Evolutionary conservation across 1,140 invertebrate species (phyloP), one percentile per base, ranked within the genome.

Genomic region (Drosophila athabasca): DNA sequence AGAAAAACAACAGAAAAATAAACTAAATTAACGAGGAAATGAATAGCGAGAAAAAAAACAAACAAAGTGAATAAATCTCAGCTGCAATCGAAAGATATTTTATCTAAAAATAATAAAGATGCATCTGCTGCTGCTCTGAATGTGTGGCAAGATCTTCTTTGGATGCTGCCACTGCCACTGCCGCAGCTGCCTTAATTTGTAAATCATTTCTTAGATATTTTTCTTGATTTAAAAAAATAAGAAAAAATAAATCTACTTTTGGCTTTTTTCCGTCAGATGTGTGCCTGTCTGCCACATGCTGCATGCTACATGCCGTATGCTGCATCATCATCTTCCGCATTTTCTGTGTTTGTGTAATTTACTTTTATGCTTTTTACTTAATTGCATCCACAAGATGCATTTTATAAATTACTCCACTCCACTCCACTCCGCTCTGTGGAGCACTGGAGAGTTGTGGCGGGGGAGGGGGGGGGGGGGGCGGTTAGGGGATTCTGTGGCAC

Each of bases 301-400:
- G 8, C 2, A 31, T 31, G 29, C 29, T 31, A 7, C 7, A 31
- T 31, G 24, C 24, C 4, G 24, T 5, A 26, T 26, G 24, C 24
- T 26, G 35, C 35, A 39, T 39, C 35, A 39, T 39, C 77, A 75
- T 87, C 82, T 87, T 87, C 83, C 79, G 82, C 82, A 87, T 87
- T 87, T 76, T 51, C 41, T 55, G 15, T 15, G 15, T 70, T 72
- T 84, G 87, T 87, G 82, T 87, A 87, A 88, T 88, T 87, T 87
- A 87, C 82, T 85, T 85, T 85, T 78, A 85, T 81, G 82, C 83
- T 82, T 85, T 85, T 85, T 85, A 87, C 82, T 85, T 85, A 85
- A 85, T 85, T 85, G 82, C 82, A 85, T 87, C 79, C 78, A 5
- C 35, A 13, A 87, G 83, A 82, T 85, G 78, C 83, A 85, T 83